These are phyloP conservation scores for Nothocercus nigrocapillus DNA, from an alignment of 2,113 vertebrate species.

Conservation along the genomic window DNA sequence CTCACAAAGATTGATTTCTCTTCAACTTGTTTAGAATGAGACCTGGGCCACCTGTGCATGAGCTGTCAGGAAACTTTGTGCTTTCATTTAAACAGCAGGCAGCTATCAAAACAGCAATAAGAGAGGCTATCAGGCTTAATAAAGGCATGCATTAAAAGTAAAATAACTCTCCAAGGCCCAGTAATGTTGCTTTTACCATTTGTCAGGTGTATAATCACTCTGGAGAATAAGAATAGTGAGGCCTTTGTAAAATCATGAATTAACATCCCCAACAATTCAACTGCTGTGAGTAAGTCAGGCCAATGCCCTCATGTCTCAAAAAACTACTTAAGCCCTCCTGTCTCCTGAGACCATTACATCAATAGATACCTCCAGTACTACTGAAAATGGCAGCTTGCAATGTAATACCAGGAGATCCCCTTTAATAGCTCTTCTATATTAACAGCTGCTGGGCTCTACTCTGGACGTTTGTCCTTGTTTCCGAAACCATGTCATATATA, in stretches of 20 bases:
- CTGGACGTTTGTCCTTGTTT: background rate
- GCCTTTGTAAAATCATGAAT: slow-evolving; percentile 75
- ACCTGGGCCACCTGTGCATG: slow-evolving; percentile 65
- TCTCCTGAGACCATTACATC: slow-evolving; percentile 70
- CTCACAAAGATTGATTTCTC: slow-evolving; percentile 53
- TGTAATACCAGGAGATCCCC: slow-evolving; percentile 42
- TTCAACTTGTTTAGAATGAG: slow-evolving; percentile 60
- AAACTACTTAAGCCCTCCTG: slow-evolving; percentile 43
- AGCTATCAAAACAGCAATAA: slow-evolving; percentile 78
- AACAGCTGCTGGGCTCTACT: slow-evolving; percentile 47
- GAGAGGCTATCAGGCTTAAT: slow-evolving; percentile 66
- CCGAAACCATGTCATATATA: background rate
- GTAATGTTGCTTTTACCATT: slow-evolving; percentile 74
- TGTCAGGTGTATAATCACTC: slow-evolving; percentile 76
- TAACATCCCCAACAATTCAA: slow-evolving; percentile 72
- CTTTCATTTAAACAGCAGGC: slow-evolving; percentile 74
- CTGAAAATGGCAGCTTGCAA: slow-evolving; percentile 56
- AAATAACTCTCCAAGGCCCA: slow-evolving; percentile 62
- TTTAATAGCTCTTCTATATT: slow-evolving; percentile 42
- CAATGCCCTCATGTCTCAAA: slow-evolving; percentile 63
- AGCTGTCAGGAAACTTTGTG: slow-evolving; percentile 62
- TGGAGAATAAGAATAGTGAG: slow-evolving; percentile 73
- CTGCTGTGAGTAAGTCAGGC: slow-evolving; percentile 73
- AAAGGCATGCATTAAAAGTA: slow-evolving; percentile 57
- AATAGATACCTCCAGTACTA: slow-evolving; percentile 43